Percentiles rank a stretch among this genome's conserved stretches.
phyloP scores from a whole-genome alignment of 1,140 invertebrate species.

The Artemia franciscana region DNA sequence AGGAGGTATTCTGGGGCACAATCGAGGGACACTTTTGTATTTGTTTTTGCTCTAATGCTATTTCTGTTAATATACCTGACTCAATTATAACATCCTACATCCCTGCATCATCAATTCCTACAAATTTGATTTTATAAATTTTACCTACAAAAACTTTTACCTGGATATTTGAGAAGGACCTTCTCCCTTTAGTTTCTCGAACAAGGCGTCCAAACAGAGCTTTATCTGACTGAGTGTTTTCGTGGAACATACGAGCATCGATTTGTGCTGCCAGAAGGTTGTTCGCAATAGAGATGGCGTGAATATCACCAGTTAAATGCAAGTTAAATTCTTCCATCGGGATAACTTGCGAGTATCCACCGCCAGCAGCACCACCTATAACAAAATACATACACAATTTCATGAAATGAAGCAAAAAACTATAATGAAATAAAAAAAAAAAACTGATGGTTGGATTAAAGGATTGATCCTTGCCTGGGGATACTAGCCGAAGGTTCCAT shows the following conservation, averaged over 20 bases:
- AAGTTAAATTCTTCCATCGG: slow-evolving; percentile 99
- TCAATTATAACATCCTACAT: no score
- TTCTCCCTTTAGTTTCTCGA: slow-evolving; percentile 43
- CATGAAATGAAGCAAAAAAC: neutral
- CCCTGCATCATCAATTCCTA: no score
- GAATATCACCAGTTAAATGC: slow-evolving; percentile 95
- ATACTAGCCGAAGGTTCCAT: slow-evolving; percentile 12
- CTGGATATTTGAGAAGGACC: slow-evolving; percentile 51
- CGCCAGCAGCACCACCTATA: slow-evolving; percentile 68
- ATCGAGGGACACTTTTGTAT: no score
- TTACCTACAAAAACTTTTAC: slow-evolving; percentile 10
- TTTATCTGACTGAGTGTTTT: slow-evolving; percentile 61
- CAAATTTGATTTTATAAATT: no score
- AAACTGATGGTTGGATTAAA: neutral
- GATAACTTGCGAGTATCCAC: slow-evolving; percentile 76
- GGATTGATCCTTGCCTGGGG: slow-evolving; percentile 5
- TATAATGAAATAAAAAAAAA: neutral
- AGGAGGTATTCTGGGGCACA: no score
- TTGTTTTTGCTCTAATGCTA: no score
- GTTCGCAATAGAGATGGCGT: slow-evolving; percentile 91
- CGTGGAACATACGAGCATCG: slow-evolving; percentile 90
- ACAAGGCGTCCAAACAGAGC: slow-evolving; percentile 70
- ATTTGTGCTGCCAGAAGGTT: slow-evolving; percentile 85
- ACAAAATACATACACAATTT: no score
- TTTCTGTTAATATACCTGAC: no score